Percentiles rank a stretch among this genome's conserved stretches.
Evolutionary conservation across 2,888 invertebrate genomes (phyloP).

Genomic region (Heliothis peltigera): DNA sequence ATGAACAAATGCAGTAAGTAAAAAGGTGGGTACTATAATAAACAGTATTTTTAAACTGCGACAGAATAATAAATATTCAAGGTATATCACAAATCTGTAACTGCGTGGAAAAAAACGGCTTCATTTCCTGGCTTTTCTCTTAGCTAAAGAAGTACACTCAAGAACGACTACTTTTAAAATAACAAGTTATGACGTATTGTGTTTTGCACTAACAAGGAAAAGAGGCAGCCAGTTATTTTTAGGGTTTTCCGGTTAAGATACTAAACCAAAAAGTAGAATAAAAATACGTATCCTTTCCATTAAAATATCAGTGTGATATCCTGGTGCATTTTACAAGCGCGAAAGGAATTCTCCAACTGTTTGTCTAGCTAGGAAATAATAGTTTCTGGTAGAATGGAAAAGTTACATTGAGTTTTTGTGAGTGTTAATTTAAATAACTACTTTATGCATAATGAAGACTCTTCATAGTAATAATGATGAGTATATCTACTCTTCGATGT

Average conservation of each 20-base stretch:
- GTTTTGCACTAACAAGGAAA: slow-evolving; percentile 35
- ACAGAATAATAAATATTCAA: slow-evolving; percentile 6
- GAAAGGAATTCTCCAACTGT: too few species aligned
- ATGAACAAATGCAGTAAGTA: background rate
- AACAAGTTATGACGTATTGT: background rate
- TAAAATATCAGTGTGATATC: slow-evolving; percentile 3
- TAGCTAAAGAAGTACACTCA: slow-evolving; percentile 22
- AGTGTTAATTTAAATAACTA: too few species aligned
- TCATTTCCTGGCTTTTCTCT: slow-evolving; percentile 38
- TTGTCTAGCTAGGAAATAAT: too few species aligned
- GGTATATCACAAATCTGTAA: slow-evolving; percentile 26
- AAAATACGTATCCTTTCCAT: slow-evolving; percentile 14
- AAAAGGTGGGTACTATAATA: background rate
- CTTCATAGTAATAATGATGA: too few species aligned
- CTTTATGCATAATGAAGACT: too few species aligned
- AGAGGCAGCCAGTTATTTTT: slow-evolving; percentile 22
- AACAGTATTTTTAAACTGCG: background rate
- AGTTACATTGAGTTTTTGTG: too few species aligned
- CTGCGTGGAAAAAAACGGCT: slow-evolving; percentile 4
- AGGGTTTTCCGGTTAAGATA: slow-evolving; percentile 29
- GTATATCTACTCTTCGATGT: too few species aligned
- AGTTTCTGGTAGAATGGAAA: too few species aligned
- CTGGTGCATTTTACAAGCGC: slow-evolving; percentile 1
- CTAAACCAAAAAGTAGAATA: slow-evolving; percentile 25
- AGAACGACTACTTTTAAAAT: slow-evolving; percentile 39